Evolutionary conservation across 1,140 invertebrate genomes (phyloP), one percentile per base, ranked within the genome.

Genomic region (Campodea augens): DNA sequence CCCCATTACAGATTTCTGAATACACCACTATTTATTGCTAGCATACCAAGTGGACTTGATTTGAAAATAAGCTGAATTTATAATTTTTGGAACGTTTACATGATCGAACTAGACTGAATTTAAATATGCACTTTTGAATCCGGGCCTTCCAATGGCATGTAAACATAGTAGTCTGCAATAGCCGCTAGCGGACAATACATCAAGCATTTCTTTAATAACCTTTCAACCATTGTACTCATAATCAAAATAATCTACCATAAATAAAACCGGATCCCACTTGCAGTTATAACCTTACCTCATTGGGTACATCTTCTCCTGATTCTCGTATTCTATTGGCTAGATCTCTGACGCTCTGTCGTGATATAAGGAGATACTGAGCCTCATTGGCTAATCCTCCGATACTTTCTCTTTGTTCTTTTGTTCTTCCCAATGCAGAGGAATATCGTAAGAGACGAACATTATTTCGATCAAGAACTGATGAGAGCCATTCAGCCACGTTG

Each of bases 341-440:
- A 71, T 75, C 80, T 49, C 67, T 57, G 4, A 88, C 71, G 52
- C 86, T 91, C 10, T 74, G 67, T 51, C 70, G 63, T 57, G 80
- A 88, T 13, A 93, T 67, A 19, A 93, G 58, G 27, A 95, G 67
- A 64, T 77, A 92, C 59, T 92, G 88, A 1, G 82, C 84, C 67
- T 91, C 75, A 63, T 91, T 93, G 3, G 77, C 74, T 46, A 92
- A 67, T 84, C 25, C 86, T 57, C 3, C 18, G n/a, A 19, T 40
- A 18, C 20, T 42, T 45, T 48, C 39, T 38, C 58, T 51, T 32
- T 48, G 42, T 23, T 25, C 51, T 23, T 38, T 45, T 44, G 41
- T 47, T 50, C 64, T 57, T 41, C 62, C 53, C 29, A 61, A 59
- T 2, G 66, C 51, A 43, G 56, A 51, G 7, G 57, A 67, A 59